Evolutionary conservation across 2,113 vertebrate species (phyloP), one percentile per base, ranked within the genome.

Genomic region (Ellobius talpinus): DNA sequence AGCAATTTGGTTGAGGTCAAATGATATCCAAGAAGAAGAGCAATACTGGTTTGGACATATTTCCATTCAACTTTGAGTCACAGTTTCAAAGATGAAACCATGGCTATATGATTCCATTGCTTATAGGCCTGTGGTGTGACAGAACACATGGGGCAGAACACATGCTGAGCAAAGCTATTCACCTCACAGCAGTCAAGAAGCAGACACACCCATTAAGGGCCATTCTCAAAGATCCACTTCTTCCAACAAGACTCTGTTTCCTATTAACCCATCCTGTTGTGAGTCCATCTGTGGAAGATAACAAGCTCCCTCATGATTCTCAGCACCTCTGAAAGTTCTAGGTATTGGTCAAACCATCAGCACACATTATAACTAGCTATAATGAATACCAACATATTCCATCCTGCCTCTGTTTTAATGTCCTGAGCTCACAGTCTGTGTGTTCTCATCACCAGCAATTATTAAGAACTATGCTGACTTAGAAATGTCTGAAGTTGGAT

Each of bases 371-470:
- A 24, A n/a, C 21, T 26, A 52, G 26, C 11, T 45, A 24, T 52
- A 87, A n/a, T 12, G 13, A 50, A 36, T 3, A 16, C 2, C 24
- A 61, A 7, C 1, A 8, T 68, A 39, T 31, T 33, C 45, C 1
- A 19, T 3, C 2, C 0, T 5, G 24, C 17, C 65, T 39, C 3
- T 0, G 55, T 24, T 14, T 47, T 4, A 24, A 14, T 6, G 12
- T 9, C 4, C 5, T 42, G 33, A 29, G 8, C 16, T 66, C 29
- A 16, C 0, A 45, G 21, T 55, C 8, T 66, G 8, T 36, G 5
- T 76, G 63, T 66, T 19, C 31, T 63, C 11, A 39, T 39, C 23
- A n/a, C 8, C 31, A 4, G 1, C n/a, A 36, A 19, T 47, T 16
- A 52, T 4, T 4, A n/a, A 36, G n/a, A 50, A 68, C 55, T 52